Percentiles rank a stretch among this genome's conserved stretches.
phyloP scores from a whole-genome alignment of 2,888 invertebrate genomes.

The Mythimna albipuncta region DNA sequence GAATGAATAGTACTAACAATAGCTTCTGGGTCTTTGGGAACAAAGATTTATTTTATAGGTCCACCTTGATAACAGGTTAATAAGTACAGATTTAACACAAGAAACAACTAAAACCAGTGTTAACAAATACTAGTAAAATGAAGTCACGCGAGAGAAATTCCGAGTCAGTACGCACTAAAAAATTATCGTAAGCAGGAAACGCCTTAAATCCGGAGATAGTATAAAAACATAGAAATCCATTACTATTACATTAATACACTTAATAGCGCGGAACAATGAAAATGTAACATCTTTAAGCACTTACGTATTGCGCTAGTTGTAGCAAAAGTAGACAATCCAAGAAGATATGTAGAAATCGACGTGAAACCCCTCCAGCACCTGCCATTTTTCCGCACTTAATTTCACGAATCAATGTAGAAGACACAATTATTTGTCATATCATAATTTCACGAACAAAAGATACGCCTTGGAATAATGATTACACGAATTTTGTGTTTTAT shows the following conservation, averaged over 20 bases:
- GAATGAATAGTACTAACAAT: background rate
- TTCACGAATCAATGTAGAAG: slow-evolving; percentile 70
- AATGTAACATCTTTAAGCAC: slow-evolving; percentile 69
- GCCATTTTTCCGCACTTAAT: slow-evolving; percentile 77
- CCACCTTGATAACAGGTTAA: background rate
- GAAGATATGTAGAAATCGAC: slow-evolving; percentile 76
- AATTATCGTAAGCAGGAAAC: slow-evolving; percentile 6
- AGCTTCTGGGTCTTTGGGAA: background rate
- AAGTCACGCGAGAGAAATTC: slow-evolving; percentile 28
- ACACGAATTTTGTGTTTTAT: slow-evolving; percentile 49
- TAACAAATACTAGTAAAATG: slow-evolving; percentile 1
- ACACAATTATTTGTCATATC: slow-evolving; percentile 77
- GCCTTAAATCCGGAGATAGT: slow-evolving; percentile 22
- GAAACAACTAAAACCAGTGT: background rate
- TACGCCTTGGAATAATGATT: slow-evolving; percentile 49
- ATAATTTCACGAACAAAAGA: slow-evolving; percentile 72
- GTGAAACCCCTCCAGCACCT: slow-evolving; percentile 70
- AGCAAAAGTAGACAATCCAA: slow-evolving; percentile 80
- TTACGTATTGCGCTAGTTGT: slow-evolving; percentile 81
- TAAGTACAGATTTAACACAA: background rate
- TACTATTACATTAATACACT: slow-evolving; percentile 49
- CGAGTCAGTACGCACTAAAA: slow-evolving; percentile 9
- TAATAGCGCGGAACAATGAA: slow-evolving; percentile 73
- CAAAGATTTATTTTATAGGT: background rate
- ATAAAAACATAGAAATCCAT: slow-evolving; percentile 20